Percentiles rank a stretch among this genome's conserved stretches.
Evolutionary conservation across 1,140 invertebrate genomes (phyloP).

Genomic region (Saccostrea echinata): DNA sequence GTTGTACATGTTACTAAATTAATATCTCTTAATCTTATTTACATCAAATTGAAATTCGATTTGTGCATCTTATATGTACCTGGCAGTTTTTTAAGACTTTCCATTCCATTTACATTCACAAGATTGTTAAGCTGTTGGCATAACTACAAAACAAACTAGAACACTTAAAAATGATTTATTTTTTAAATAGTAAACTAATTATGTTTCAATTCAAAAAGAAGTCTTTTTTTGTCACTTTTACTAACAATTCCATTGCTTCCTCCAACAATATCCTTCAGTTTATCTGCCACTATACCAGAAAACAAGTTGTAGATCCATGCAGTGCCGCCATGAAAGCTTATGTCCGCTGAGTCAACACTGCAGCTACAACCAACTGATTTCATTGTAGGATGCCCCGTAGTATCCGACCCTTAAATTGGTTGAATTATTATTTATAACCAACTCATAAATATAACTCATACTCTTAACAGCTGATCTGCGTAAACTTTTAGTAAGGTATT

Average conservation of each 20-base stretch:
- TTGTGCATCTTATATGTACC: background rate
- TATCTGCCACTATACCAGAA: constrained; percentile 49
- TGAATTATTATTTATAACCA: background rate
- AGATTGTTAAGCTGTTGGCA: background rate
- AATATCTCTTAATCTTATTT: background rate
- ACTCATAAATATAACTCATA: background rate
- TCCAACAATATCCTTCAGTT: constrained; percentile 47
- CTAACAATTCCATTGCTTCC: constrained; percentile 12
- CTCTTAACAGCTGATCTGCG: too few relatives aligned
- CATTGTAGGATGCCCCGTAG: constrained; percentile 48
- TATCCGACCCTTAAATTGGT: constrained; percentile 47
- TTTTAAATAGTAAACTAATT: too few relatives aligned
- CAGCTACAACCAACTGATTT: constrained; percentile 46
- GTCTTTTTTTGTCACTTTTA: too few relatives aligned
- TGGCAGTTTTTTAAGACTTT: constrained; percentile 24
- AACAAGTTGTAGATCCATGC: constrained; percentile 63
- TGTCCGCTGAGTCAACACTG: constrained; percentile 48
- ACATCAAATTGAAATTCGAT: background rate
- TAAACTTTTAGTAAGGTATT: too few relatives aligned
- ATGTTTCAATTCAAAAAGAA: too few relatives aligned
- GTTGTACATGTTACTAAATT: background rate
- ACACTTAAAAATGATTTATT: too few relatives aligned
- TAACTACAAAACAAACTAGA: background rate
- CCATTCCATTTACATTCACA: constrained; percentile 3
- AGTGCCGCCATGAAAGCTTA: constrained; percentile 63